Evolutionary conservation across 2,888 invertebrate genomes (phyloP).

Genomic region (Pristionchus arcanus): DNA sequence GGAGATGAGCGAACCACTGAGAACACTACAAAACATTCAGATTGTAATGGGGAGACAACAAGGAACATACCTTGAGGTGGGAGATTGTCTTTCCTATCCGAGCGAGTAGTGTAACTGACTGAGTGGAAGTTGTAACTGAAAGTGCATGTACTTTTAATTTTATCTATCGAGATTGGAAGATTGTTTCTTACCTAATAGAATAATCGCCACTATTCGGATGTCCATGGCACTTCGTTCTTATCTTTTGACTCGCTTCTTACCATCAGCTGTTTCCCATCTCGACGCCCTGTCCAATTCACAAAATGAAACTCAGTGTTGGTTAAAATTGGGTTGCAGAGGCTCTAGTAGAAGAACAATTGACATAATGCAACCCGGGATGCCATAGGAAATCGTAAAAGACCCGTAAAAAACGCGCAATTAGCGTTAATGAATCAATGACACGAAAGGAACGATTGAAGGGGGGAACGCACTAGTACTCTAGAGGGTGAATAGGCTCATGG

Average conservation of each 20-base stretch:
- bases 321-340: no score
- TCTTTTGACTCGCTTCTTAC: not conserved
- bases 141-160: not conserved
- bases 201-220: not conserved
- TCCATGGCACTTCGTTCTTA: not conserved
- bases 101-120: conserved; percentile 34
- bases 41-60: no score
- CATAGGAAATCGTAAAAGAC: not conserved
- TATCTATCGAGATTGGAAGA: not conserved
- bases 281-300: not conserved
- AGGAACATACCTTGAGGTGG: not conserved
- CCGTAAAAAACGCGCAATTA: not conserved
- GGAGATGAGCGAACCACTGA: not conserved
- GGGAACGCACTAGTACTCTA: conserved; percentile 3
- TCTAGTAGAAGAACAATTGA: no score
- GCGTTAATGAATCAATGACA: conserved; percentile 23
- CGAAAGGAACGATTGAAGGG: not conserved
- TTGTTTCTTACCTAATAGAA: not conserved
- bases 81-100: conserved; percentile 49
- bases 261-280: not conserved
- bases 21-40: no score
- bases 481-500: conserved; percentile 1
- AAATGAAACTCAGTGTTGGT: no score
- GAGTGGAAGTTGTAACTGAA: not conserved
- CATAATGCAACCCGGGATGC: no score